phyloP scores from a whole-genome alignment of 1,140 invertebrate genomes.

The Arctopsyche grandis region DNA sequence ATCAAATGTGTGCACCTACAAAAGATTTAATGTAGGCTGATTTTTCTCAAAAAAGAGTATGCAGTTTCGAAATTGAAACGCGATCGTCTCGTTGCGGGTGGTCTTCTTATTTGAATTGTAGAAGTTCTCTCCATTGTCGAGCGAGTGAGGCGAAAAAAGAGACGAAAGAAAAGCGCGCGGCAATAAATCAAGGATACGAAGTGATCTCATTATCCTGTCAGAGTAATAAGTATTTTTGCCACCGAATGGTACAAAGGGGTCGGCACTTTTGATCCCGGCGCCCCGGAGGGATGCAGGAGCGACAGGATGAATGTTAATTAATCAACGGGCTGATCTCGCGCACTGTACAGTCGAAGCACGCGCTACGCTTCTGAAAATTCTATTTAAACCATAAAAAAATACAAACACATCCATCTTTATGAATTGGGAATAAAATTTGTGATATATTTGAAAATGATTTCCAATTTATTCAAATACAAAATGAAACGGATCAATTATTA shows the following conservation, averaged over 20 bases:
- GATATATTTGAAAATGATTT: no score
- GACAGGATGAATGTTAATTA: conserved; percentile 41
- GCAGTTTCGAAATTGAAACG: conserved; percentile 20
- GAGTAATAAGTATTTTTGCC: conserved; percentile 48
- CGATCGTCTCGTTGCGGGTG: not conserved
- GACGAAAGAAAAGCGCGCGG: not conserved
- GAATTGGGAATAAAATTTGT: no score
- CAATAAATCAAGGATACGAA: conserved; percentile 30
- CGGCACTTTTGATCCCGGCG: conserved; percentile 37
- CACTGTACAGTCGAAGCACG: not conserved
- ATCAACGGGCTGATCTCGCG: conserved; percentile 1
- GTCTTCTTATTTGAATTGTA: conserved; percentile 36
- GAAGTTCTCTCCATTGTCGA: conserved; percentile 27
- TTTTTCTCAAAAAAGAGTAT: not conserved
- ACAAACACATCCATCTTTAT: no score
- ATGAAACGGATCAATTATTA: no score
- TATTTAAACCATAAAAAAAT: no score
- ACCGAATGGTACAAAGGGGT: conserved; percentile 43
- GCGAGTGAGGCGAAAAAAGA: not conserved
- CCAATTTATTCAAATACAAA: no score
- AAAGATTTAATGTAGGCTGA: not conserved
- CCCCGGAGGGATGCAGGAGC: conserved; percentile 21
- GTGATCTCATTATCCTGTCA: conserved; percentile 41
- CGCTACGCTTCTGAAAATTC: no score
- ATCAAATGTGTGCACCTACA: not conserved